Conservation (phyloP, 2,797 vertebrate genomes). For the Moxostoma hubbsi region DNA sequence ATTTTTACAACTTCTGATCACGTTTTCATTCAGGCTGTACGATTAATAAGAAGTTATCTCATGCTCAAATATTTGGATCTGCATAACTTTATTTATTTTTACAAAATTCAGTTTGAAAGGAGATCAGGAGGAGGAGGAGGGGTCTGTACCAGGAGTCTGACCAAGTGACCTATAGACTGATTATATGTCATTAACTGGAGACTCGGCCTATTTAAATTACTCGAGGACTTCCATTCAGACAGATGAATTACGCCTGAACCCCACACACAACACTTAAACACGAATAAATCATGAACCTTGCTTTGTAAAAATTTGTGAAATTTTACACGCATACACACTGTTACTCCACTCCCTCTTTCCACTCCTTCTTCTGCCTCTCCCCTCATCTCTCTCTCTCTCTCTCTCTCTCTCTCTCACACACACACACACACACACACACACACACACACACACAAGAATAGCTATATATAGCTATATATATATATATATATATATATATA, state of each 20-base stretch:
- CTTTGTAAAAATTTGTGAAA: conserved; percentile 66
- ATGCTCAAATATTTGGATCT: conserved; percentile 73
- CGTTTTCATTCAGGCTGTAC: conserved; percentile 24
- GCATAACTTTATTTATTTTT: conserved; percentile 88
- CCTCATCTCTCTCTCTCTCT: conserved; percentile 1
- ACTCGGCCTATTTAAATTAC: conserved; percentile 96
- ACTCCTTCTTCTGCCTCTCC: not conserved
- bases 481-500: not conserved
- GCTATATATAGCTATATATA: too few relatives aligned
- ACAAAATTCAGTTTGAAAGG: conserved; percentile 90
- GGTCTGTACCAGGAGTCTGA: conserved; percentile 92
- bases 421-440: not conserved
- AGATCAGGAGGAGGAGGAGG: conserved; percentile 86
- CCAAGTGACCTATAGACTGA: conserved; percentile 97
- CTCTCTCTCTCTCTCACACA: conserved; percentile 33
- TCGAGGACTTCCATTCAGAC: conserved; percentile 92
- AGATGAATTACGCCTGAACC: conserved; percentile 83
- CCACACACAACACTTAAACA: conserved; percentile 75
- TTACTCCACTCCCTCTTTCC: conserved; percentile 28
- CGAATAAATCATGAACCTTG: conserved; percentile 79
- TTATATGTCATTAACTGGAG: conserved; percentile 99
- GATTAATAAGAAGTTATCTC: conserved; percentile 51
- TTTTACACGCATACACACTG: conserved; percentile 58
- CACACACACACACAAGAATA: not conserved
- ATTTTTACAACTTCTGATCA: not conserved